phyloP scores from a whole-genome alignment of 2,113 vertebrate genomes.

The Anser brachyrhynchus region DNA sequence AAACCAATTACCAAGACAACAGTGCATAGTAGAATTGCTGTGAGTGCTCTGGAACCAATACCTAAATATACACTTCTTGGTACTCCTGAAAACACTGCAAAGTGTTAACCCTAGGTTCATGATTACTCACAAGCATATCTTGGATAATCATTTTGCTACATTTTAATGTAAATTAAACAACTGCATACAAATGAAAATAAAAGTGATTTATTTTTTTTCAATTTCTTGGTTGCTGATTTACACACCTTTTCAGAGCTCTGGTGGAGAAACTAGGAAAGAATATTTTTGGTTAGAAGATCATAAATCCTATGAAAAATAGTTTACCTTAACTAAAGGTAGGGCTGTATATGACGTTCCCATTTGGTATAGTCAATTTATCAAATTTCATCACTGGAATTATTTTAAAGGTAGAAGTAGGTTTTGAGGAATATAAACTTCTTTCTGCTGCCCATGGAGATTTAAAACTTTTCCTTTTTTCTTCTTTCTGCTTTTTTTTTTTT shows the following conservation, averaged over 20 bases:
- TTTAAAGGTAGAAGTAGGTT: not conserved
- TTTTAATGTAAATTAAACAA: not conserved
- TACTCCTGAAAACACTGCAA: not conserved
- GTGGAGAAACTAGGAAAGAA: accelerated
- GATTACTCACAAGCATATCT: not conserved
- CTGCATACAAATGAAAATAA: not conserved
- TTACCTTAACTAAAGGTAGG: not conserved
- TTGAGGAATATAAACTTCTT: not conserved
- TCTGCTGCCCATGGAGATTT: not conserved
- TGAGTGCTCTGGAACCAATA: not conserved
- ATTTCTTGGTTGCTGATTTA: not conserved
- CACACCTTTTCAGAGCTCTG: not conserved
- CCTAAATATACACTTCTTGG: not conserved
- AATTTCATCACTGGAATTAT: not conserved
- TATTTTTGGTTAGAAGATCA: not conserved
- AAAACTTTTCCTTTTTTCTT: not conserved
- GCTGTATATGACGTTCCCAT: too few relatives aligned
- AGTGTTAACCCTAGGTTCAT: accelerated
- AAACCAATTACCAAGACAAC: not conserved
- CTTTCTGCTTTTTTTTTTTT: not conserved
- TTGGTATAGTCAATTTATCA: not conserved
- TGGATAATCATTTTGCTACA: not conserved
- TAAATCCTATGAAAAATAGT: not conserved
- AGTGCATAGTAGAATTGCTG: not conserved
- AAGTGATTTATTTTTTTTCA: not conserved